Base-by-base conservation (phyloP, 2,888 invertebrate genomes). In the Allophyes oxyacanthae region DNA sequence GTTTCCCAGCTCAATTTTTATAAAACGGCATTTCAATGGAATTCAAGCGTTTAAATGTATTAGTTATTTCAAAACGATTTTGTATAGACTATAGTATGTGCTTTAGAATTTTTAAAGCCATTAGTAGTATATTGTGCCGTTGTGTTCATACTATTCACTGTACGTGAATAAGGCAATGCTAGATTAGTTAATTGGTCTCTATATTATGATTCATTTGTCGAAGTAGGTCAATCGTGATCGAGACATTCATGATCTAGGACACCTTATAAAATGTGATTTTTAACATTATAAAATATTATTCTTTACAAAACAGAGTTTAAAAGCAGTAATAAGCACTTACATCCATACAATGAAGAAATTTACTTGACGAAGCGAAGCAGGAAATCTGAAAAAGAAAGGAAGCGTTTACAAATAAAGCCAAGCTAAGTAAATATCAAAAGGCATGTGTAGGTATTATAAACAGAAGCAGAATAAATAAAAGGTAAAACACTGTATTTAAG, bases 371-470 rank as follows among this genome's bases (percentile, higher is more conserved):
- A 71, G 61, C 61, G 54, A 67, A 61, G 55, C 51, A 70, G 62
- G 60, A 54, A 67, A 82, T 72, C 83, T 83, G 83, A 64, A 83
- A 81, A 75, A 67, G 55, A 77, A 77, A 77, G 56, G 45, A 77
- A 75, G 73, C 78, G 10, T 72, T 75, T 70, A 73, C 73, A 75
- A 46, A 66, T 26, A 65, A 71, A 76, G 72, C 72, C 11, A 62
- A 65, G 76, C 71, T 37, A 45, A 59, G 20, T 32, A n/a, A 30
- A 44, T 45, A 59, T 53, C 30, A 43, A 72, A 45, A 48, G 33
- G 64, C 65, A 52, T 37, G 34, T 54, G n/a, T n/a, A n/a, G n/a
- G n/a, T 6, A 36, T 11, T 11, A 20, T 6, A 37, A 32, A 50
- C n/a, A 32, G 15, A 61, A 64, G 45, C 49, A 46, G n/a, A 6